Percentiles rank a stretch among this genome's conserved stretches.
These are phyloP conservation scores for Dasyurus viverrinus DNA, from an alignment of 2,113 vertebrate species.

Conservation along the genomic window DNA sequence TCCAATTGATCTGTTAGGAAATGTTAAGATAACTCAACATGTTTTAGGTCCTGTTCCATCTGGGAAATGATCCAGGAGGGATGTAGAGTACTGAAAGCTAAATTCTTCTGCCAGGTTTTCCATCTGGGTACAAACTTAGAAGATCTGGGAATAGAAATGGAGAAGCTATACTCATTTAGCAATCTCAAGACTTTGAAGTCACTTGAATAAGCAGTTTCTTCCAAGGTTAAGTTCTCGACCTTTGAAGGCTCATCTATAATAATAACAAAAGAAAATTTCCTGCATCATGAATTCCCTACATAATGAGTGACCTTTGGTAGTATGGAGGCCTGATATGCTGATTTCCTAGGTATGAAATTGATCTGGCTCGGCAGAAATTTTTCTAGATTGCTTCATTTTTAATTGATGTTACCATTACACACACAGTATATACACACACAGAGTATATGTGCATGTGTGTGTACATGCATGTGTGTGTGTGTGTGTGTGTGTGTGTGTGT, in stretches of 20 bases:
- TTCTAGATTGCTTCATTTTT: slow-evolving; percentile 12
- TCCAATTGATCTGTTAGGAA: neutral
- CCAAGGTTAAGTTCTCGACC: slow-evolving; percentile 33
- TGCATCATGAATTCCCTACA: neutral
- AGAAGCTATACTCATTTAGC: slow-evolving; percentile 3
- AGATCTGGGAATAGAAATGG: slow-evolving; percentile 8
- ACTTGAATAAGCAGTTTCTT: slow-evolving; percentile 63
- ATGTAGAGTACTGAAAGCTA: neutral
- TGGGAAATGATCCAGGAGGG: slow-evolving; percentile 15
- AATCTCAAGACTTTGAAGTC: neutral
- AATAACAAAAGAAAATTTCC: slow-evolving; percentile 31
- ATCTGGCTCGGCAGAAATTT: slow-evolving; percentile 40
- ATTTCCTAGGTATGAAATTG: slow-evolving; percentile 42
- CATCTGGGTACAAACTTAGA: neutral
- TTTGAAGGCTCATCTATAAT: slow-evolving; percentile 50
- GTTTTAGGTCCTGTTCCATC: slow-evolving; percentile 1
- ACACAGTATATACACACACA: too few relatives aligned
- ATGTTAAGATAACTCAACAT: neutral
- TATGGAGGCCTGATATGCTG: neutral
- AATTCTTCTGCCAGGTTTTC: neutral
- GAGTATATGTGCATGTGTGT: too few relatives aligned
- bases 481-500: too few relatives aligned
- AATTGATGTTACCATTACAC: neutral
- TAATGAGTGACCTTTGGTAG: neutral
- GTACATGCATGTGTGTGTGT: too few relatives aligned